Evolutionary conservation across 2,888 invertebrate genomes (phyloP), one percentile per base, ranked within the genome.

Genomic region (Neocrepidodera transversa): DNA sequence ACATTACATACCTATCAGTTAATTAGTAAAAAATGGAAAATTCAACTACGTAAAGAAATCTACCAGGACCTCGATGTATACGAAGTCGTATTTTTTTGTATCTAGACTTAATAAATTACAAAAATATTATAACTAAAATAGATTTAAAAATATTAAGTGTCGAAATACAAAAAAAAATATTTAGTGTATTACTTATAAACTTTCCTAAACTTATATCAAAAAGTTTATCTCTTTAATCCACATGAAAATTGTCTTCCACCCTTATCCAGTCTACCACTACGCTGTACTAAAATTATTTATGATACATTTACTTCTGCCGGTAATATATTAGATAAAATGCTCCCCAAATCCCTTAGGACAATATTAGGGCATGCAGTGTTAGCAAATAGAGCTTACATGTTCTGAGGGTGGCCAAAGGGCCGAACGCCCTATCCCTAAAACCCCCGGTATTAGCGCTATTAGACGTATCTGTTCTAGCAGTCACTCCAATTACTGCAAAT

Each of bases 401-500:
- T 63, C 60, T 62, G 61, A 62, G 71, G 71, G 69, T 67, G 70
- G 65, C 38, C 49, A 38, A 58, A 55, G 60, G 58, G 63, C 55
- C 45, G 61, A 61, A 53, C 64, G 62, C 68, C 70, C 69, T 67
- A 70, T 68, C 63, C 58, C 58, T 62, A 66, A 71, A 68, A 68
- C 59, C 55, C 65, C 67, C 60, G 62, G 75, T 71, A 75, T 76
- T 76, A 75, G 68, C 71, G 69, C 76, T 74, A 76, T 77, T 76
- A 77, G 75, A 71, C 71, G 63, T 74, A 73, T 75, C 74, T 75
- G 71, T 71, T 72, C 72, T 68, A 70, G 70, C 74, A 73, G 76
- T 74, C 74, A 75, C 70, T 74, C 74, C 75, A 75, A 76, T 76
- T 76, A 75, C 72, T 58, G 65, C 68, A 69, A 72, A 68, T 70